Evolutionary conservation across 2,797 vertebrate species (phyloP).

Genomic region (Siniperca scherzeri): DNA sequence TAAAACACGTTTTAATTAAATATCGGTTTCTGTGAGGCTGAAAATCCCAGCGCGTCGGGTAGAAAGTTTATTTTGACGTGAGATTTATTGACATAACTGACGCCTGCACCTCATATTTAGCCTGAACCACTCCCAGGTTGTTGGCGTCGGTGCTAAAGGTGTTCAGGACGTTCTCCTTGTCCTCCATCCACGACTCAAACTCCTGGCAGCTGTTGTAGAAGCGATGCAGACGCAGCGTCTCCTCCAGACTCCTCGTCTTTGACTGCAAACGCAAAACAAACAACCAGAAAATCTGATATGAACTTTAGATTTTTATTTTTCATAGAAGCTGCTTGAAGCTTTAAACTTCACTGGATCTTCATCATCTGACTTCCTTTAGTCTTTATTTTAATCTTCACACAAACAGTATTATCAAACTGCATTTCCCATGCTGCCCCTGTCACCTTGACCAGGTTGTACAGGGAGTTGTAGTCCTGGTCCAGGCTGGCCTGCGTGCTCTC

Average conservation of each 20-base stretch:
- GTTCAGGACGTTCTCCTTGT: conserved; percentile 88
- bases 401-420: not conserved
- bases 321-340: not conserved
- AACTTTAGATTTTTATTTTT: not conserved
- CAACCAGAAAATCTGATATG: not conserved
- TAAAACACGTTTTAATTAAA: too few relatives aligned
- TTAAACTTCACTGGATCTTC: not conserved
- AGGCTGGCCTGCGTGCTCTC: conserved; percentile 84
- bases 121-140: conserved; percentile 85
- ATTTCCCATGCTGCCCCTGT: conserved; percentile 22
- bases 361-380: not conserved
- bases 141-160: conserved; percentile 83
- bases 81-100: too few relatives aligned
- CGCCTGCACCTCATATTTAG: conserved; percentile 87
- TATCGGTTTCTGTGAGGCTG: too few relatives aligned
- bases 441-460: conserved; percentile 85
- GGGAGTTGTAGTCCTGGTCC: conserved; percentile 82
- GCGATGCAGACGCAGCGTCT: conserved; percentile 85
- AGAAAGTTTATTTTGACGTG: too few relatives aligned
- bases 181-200: conserved; percentile 92
- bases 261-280: conserved; percentile 73
- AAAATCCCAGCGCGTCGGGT: too few relatives aligned
- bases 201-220: conserved; percentile 90
- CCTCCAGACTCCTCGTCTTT: conserved; percentile 86
- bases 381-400: not conserved